phyloP scores from a whole-genome alignment of 2,888 invertebrate species.

The Melinopterus prodromus region DNA sequence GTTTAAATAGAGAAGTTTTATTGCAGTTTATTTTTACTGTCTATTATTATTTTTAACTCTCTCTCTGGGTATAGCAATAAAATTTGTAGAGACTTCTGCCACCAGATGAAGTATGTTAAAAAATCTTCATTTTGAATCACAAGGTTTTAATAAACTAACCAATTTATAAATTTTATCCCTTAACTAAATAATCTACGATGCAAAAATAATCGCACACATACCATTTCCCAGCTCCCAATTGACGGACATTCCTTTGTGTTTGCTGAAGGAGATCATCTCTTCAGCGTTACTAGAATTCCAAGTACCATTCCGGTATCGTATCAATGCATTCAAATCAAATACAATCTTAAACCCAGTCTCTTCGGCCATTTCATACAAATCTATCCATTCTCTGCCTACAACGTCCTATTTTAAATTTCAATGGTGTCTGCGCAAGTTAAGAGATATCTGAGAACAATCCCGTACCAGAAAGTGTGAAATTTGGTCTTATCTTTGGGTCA shows the following conservation, averaged over 20 bases:
- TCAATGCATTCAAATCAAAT: conserved; percentile 75
- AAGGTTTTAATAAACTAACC: too few relatives aligned
- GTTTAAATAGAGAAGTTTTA: too few relatives aligned
- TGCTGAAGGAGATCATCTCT: conserved; percentile 70
- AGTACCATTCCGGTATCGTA: conserved; percentile 63
- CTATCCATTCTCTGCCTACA: conserved; percentile 67
- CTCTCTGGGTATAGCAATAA: too few relatives aligned
- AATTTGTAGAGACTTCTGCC: too few relatives aligned
- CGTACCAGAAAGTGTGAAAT: conserved; percentile 60
- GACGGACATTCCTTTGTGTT: conserved; percentile 63
- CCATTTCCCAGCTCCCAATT: conserved; percentile 79
- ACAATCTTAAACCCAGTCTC: conserved; percentile 68
- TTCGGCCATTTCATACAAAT: conserved; percentile 69
- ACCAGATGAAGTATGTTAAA: too few relatives aligned
- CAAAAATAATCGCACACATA: conserved; percentile 46
- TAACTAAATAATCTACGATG: conserved; percentile 8
- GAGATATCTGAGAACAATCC: conserved; percentile 24
- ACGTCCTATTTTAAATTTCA: conserved; percentile 33
- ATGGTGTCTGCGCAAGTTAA: neutral
- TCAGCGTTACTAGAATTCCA: conserved; percentile 77
- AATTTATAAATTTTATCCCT: too few relatives aligned
- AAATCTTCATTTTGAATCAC: too few relatives aligned
- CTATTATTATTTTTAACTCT: too few relatives aligned
- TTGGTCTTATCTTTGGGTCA: conserved; percentile 53
- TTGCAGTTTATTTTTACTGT: too few relatives aligned